Percentiles rank a stretch among this genome's conserved stretches.
phyloP scores from a whole-genome alignment of 2,797 vertebrate genomes.

The Sparidentex hasta region DNA sequence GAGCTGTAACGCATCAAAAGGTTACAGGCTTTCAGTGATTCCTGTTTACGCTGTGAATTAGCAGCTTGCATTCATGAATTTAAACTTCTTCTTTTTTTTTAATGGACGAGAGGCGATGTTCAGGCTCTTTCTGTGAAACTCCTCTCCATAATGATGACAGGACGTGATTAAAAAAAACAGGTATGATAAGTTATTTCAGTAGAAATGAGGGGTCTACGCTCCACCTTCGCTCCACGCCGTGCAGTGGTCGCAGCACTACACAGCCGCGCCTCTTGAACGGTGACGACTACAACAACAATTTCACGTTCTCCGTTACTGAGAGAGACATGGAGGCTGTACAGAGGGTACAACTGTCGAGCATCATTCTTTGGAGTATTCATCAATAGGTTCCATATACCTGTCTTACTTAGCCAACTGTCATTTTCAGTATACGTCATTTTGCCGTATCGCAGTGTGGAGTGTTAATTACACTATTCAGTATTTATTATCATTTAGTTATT shows the following conservation, averaged over 20 bases:
- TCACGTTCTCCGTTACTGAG: slow-evolving; percentile 36
- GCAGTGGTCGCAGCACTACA: background rate
- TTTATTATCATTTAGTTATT: slow-evolving; percentile 1
- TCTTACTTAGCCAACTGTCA: slow-evolving; percentile 9
- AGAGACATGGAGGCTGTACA: slow-evolving; percentile 21
- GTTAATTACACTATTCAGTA: background rate
- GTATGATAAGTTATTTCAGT: background rate
- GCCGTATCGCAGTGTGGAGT: background rate
- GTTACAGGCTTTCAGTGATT: slow-evolving; percentile 48
- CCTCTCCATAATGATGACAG: background rate
- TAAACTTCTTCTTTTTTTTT: slow-evolving; percentile 7
- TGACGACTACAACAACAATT: background rate
- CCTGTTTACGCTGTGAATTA: slow-evolving; percentile 48
- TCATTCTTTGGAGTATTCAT: slow-evolving; percentile 7
- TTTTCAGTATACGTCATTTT: background rate
- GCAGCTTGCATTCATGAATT: slow-evolving; percentile 25
- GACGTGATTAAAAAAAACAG: background rate
- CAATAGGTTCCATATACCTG: slow-evolving; percentile 31
- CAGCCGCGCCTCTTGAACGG: slow-evolving; percentile 5
- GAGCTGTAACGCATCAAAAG: slow-evolving; percentile 52
- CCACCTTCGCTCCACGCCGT: background rate
- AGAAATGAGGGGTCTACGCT: background rate
- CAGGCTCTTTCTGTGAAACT: slow-evolving; percentile 9
- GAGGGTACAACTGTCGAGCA: slow-evolving; percentile 33
- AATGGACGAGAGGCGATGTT: background rate